Evolutionary conservation across 2,888 invertebrate genomes (phyloP).

Genomic region (Fissipunctia ypsillon): DNA sequence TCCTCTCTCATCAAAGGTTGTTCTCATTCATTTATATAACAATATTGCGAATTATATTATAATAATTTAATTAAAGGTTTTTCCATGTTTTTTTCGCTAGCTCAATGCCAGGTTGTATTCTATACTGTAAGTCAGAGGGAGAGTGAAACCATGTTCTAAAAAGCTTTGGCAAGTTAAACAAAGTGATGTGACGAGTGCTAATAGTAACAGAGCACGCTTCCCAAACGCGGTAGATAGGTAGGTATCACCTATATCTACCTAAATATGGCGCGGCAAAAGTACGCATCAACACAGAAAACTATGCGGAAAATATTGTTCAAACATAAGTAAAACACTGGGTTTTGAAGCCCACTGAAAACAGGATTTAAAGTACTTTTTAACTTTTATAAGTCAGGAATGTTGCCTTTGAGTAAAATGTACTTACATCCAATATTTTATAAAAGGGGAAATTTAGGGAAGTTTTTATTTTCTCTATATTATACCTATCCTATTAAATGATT

Average conservation of each 20-base stretch:
- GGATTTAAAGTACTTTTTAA: not conserved
- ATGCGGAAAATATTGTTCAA: constrained; percentile 5
- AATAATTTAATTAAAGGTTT: constrained; percentile 4
- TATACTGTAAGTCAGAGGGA: not conserved
- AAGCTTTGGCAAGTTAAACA: not conserved
- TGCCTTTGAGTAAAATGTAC: constrained; percentile 32
- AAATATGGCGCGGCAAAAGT: not conserved
- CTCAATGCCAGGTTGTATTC: not conserved
- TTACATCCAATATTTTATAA: not conserved
- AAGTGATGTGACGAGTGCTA: not conserved
- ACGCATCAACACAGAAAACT: not conserved
- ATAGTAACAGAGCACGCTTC: constrained; percentile 15
- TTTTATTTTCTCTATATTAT: not conserved
- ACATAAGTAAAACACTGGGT: not conserved
- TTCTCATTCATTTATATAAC: not conserved
- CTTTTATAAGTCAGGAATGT: constrained; percentile 25
- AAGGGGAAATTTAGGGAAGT: not conserved
- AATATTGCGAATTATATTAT: not conserved
- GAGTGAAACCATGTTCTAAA: not conserved
- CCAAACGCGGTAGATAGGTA: not conserved
- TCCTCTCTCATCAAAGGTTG: not conserved
- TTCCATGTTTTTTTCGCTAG: not conserved
- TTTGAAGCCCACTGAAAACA: not conserved
- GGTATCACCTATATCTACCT: not conserved
- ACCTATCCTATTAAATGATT: too few relatives aligned